Evolutionary conservation across 2,888 invertebrate genomes (phyloP).

Genomic region (Ophion costatus): DNA sequence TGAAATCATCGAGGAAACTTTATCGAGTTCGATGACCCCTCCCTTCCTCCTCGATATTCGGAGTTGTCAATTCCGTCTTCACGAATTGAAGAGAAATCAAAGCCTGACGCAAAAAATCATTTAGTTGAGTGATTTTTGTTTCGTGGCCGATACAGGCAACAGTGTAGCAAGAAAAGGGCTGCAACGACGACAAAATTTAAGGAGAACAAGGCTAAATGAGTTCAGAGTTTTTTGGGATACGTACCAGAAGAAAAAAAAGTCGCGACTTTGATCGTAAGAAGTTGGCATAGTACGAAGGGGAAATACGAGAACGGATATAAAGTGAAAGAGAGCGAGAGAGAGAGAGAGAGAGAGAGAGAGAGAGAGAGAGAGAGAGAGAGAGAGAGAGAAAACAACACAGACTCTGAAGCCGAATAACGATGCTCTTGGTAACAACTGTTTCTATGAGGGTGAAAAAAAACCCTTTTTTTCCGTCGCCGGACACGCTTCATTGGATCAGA

Average conservation of each 20-base stretch:
- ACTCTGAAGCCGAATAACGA: slow-evolving; percentile 7
- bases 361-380: too few species aligned
- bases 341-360: too few species aligned
- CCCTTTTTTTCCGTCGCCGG: neutral
- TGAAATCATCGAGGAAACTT: slow-evolving; percentile 40
- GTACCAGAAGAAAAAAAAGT: neutral
- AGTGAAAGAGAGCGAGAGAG: too few species aligned
- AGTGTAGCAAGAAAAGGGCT: neutral
- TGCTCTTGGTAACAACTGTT: neutral
- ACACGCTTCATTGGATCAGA: neutral
- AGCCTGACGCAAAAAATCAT: neutral
- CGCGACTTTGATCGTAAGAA: too few species aligned
- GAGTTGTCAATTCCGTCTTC: slow-evolving; percentile 38
- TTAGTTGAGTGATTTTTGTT: slow-evolving; percentile 7
- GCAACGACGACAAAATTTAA: neutral
- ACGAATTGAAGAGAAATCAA: neutral
- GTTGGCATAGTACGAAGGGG: too few species aligned
- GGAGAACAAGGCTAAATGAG: neutral
- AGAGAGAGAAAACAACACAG: slow-evolving; percentile 1
- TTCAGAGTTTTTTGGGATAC: slow-evolving; percentile 39
- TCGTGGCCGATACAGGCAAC: slow-evolving; percentile 28
- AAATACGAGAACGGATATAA: too few species aligned
- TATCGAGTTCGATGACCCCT: slow-evolving; percentile 59
- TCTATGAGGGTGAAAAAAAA: neutral
- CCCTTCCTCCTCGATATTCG: slow-evolving; percentile 4